Conservation (phyloP, 2,888 invertebrate genomes). For the Byasa hedistus region DNA sequence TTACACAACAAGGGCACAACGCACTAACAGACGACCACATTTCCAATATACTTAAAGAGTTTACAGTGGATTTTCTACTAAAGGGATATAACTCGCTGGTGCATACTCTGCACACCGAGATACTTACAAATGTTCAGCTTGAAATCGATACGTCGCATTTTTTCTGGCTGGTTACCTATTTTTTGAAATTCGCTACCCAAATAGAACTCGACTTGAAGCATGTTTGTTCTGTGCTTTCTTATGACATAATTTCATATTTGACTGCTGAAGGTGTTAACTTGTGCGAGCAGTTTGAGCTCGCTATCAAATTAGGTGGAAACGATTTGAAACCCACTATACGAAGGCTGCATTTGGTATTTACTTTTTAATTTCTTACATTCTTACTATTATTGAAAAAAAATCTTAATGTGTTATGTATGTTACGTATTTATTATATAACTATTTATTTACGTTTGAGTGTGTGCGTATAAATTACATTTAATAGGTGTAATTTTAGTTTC, state of each 20-base stretch:
- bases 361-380: background rate
- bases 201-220: constrained; percentile 86
- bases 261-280: constrained; percentile 87
- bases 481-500: too few species aligned
- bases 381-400: background rate
- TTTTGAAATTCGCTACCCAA: constrained; percentile 87
- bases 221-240: constrained; percentile 83
- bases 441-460: too few species aligned
- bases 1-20: constrained; percentile 86
- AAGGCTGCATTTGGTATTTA: constrained; percentile 84
- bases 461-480: too few species aligned
- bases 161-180: constrained; percentile 90
- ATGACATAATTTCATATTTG: constrained; percentile 85
- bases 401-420: background rate
- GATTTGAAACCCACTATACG: constrained; percentile 84
- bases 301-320: constrained; percentile 77
- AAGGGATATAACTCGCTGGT: constrained; percentile 87
- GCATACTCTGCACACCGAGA: constrained; percentile 82
- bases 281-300: constrained; percentile 86
- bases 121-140: constrained; percentile 75
- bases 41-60: constrained; percentile 86
- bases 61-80: constrained; percentile 88
- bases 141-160: constrained; percentile 89
- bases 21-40: constrained; percentile 87
- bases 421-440: too few species aligned